phyloP scores from a whole-genome alignment of 2,888 invertebrate species.

The Drosophila hawaiiensis region DNA sequence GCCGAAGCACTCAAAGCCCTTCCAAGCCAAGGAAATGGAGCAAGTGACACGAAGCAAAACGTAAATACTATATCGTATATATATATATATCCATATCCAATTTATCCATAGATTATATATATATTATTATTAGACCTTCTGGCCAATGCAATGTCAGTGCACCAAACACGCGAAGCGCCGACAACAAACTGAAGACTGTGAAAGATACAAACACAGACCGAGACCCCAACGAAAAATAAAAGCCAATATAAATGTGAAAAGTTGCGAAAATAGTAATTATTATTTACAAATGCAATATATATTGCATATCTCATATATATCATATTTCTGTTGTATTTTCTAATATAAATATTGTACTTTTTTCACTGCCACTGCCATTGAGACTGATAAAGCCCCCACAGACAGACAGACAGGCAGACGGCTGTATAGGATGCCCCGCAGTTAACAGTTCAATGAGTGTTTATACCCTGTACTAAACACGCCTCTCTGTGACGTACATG shows the following conservation, averaged over 20 bases:
- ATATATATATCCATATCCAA: conserved; percentile 40
- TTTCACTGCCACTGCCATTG: conserved; percentile 35
- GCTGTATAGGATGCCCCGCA: conserved; percentile 32
- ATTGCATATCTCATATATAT: conserved; percentile 34
- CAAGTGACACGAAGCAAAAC: conserved; percentile 46
- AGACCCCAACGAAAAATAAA: conserved; percentile 39
- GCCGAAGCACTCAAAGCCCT: conserved; percentile 40
- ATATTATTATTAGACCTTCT: conserved; percentile 61
- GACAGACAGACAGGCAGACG: conserved; percentile 27
- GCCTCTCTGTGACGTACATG: neutral
- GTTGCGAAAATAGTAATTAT: conserved; percentile 70
- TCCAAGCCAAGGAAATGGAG: conserved; percentile 13
- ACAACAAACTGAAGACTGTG: conserved; percentile 53
- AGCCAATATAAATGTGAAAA: conserved; percentile 45
- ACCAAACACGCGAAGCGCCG: conserved; percentile 73
- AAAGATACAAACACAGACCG: conserved; percentile 30
- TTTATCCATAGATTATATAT: conserved; percentile 27
- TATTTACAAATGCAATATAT: conserved; percentile 42
- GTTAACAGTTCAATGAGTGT: conserved; percentile 50
- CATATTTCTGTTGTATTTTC: conserved; percentile 59
- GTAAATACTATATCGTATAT: conserved; percentile 12
- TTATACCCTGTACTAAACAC: conserved; percentile 25
- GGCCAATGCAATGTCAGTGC: conserved; percentile 71
- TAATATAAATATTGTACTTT: conserved; percentile 30
- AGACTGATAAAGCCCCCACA: conserved; percentile 43